Evolutionary conservation across 2,113 vertebrate species (phyloP).

Genomic region (Archocentrus centrarchus): DNA sequence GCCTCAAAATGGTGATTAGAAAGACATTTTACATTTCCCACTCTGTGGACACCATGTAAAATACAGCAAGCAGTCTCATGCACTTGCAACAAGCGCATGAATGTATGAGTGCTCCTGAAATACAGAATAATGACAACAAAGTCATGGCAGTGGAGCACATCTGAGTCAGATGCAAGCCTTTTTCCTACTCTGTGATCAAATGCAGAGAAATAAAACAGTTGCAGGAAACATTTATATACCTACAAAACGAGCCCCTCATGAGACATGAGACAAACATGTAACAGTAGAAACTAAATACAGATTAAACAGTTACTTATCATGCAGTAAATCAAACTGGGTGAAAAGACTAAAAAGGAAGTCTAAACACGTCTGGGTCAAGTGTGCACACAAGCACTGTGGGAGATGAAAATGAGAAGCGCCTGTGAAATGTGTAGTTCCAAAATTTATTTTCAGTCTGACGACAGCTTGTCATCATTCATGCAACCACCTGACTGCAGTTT

Average conservation of each 20-base stretch:
- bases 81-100: background rate
- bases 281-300: background rate
- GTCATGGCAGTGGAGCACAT: background rate
- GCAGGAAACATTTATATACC: too few species aligned
- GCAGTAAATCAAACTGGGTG: background rate
- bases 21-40: background rate
- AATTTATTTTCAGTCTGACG: conserved; percentile 26
- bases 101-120: background rate
- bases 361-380: background rate
- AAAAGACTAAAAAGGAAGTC: background rate
- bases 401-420: conserved; percentile 17
- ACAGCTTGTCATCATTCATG: conserved; percentile 51
- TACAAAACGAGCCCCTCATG: background rate
- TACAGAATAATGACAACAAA: background rate
- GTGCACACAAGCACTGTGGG: background rate
- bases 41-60: background rate
- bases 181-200: too few species aligned
- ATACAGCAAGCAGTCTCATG: background rate
- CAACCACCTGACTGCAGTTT: conserved; percentile 39
- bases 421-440: conserved; percentile 32
- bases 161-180: background rate
- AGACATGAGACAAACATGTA: background rate
- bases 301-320: background rate
- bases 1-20: background rate
- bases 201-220: too few species aligned